Conservation (phyloP, 2,888 invertebrate genomes). For the Cheilosia vulpina region DNA sequence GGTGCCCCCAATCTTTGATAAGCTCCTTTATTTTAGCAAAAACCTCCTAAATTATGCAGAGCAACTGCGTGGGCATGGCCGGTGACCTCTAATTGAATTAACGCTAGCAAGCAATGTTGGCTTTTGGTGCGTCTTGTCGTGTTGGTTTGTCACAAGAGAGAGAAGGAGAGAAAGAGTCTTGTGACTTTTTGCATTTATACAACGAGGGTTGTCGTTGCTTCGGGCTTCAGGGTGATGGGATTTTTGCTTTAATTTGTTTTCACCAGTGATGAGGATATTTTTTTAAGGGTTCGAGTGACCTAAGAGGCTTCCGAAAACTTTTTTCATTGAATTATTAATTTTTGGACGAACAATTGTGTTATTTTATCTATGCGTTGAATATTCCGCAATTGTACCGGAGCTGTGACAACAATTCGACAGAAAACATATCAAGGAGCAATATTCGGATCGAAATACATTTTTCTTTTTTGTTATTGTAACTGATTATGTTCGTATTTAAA, state of each 20-base stretch:
- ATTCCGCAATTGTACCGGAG: no score
- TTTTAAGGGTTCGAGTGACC: not conserved
- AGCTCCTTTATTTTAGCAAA: constrained; percentile 5
- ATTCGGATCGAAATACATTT: no score
- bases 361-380: no score
- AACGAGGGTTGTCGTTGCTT: not conserved
- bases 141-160: no score
- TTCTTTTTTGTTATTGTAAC: no score
- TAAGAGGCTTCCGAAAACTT: not conserved
- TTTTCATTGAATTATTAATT: constrained; percentile 11
- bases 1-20: not conserved
- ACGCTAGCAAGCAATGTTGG: not conserved
- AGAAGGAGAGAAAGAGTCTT: no score
- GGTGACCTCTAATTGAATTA: constrained; percentile 29
- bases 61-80: not conserved
- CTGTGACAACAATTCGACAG: no score
- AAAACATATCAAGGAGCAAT: no score
- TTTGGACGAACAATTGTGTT: not conserved
- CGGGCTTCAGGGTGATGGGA: not conserved
- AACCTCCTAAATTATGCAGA: constrained; percentile 12
- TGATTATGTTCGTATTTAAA: no score
- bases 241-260: constrained; percentile 2
- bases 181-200: constrained; percentile 22
- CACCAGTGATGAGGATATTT: not conserved
- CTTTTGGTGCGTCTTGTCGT: not conserved